phyloP scores from a whole-genome alignment of 2,888 invertebrate genomes.

The Aelia acuminata region DNA sequence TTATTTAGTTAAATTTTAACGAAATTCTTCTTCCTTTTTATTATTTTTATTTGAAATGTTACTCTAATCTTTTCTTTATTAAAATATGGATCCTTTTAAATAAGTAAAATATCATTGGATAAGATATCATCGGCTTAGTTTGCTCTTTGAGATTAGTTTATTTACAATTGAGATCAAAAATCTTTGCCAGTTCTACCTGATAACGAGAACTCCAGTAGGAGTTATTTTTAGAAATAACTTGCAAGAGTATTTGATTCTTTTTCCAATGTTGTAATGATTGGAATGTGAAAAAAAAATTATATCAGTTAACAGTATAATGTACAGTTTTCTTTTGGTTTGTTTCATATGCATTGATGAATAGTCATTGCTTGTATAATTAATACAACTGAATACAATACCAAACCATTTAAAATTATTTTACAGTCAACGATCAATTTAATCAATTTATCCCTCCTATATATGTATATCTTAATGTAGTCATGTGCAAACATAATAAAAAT shows the following conservation, averaged over 20 bases:
- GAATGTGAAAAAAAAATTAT: background rate
- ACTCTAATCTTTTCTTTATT: background rate
- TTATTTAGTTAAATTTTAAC: background rate
- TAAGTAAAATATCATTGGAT: background rate
- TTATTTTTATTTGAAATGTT: background rate
- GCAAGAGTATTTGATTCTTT: background rate
- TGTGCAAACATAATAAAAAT: too few species aligned
- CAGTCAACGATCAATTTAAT: too few species aligned
- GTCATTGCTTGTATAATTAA: too few species aligned
- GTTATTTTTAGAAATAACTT: conserved; percentile 6
- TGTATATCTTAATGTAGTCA: too few species aligned
- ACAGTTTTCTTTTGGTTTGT: background rate
- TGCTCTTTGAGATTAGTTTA: background rate
- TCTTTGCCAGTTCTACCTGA: conserved; percentile 19
- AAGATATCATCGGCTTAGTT: background rate
- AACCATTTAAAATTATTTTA: too few species aligned
- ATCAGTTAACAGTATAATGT: background rate
- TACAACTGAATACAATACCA: too few species aligned
- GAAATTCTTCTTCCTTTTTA: background rate
- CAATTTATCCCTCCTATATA: too few species aligned
- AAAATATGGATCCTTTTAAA: background rate
- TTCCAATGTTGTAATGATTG: background rate
- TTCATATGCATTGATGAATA: background rate
- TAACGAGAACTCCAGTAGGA: background rate
- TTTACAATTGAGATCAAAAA: background rate